Conservation (phyloP, 2,113 vertebrate species). For the Erythrocebus patas region DNA sequence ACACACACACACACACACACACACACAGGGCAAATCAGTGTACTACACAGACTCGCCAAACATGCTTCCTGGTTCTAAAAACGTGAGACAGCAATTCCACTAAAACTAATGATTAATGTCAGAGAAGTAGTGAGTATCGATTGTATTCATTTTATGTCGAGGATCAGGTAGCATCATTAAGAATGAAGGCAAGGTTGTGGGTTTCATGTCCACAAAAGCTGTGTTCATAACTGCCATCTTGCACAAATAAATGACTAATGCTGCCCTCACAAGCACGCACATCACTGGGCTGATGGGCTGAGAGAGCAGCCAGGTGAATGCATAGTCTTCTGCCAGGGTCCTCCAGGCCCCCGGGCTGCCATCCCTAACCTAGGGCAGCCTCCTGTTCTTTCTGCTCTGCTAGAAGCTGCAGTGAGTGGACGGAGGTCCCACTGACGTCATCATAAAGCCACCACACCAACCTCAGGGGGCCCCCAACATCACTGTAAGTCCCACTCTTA, state of each 20-base stretch:
- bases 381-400: background rate
- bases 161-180: background rate
- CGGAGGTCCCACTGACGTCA: rapidly evolving
- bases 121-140: background rate
- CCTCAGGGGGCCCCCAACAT: rapidly evolving
- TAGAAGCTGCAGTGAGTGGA: rapidly evolving
- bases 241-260: background rate
- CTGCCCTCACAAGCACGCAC: no score
- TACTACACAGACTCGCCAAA: background rate
- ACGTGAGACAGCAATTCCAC: background rate
- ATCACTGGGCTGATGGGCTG: rapidly evolving
- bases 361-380: background rate
- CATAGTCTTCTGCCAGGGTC: background rate
- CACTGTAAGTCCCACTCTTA: no score
- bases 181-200: background rate
- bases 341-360: background rate
- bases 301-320: background rate
- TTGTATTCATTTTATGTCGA: background rate
- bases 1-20: background rate
- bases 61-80: background rate
- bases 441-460: background rate
- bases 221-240: background rate
- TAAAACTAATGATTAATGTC: background rate
- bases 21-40: background rate
- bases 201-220: background rate